These are phyloP conservation scores for Sebastes taczanowskii DNA, from an alignment of 2,797 vertebrate genomes.

Conservation along the genomic window DNA sequence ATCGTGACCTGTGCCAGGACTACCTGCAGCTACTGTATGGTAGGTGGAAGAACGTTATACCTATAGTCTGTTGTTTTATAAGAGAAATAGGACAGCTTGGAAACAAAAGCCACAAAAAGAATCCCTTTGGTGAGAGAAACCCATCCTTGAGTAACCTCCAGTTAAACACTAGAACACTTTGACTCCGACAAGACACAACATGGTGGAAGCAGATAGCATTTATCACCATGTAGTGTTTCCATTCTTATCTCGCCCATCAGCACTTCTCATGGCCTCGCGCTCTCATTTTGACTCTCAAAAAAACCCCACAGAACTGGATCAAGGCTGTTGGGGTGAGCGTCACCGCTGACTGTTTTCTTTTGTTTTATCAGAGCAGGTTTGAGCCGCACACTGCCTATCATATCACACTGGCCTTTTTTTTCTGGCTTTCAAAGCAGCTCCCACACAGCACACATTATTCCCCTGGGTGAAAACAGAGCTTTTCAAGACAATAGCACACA, in stretches of 20 bases:
- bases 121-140: neutral
- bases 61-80: neutral
- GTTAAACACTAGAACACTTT: constrained; percentile 11
- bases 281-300: constrained; percentile 7
- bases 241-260: constrained; percentile 13
- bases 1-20: neutral
- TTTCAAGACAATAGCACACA: constrained; percentile 26
- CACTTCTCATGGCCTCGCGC: constrained; percentile 44
- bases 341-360: constrained; percentile 51
- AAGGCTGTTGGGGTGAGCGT: constrained; percentile 32
- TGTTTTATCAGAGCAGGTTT: constrained; percentile 52
- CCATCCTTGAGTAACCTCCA: neutral
- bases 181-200: constrained; percentile 62
- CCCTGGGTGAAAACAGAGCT: neutral
- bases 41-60: neutral
- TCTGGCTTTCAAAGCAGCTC: constrained; percentile 38
- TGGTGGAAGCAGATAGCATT: constrained; percentile 35
- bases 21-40: neutral
- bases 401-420: constrained; percentile 4
- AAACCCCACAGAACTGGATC: neutral
- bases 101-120: neutral
- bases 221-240: constrained; percentile 29
- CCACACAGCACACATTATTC: constrained; percentile 20
- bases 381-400: constrained; percentile 17
- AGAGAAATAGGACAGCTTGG: neutral